Conservation (phyloP, 2,888 invertebrate species). For the Blera fallax region DNA sequence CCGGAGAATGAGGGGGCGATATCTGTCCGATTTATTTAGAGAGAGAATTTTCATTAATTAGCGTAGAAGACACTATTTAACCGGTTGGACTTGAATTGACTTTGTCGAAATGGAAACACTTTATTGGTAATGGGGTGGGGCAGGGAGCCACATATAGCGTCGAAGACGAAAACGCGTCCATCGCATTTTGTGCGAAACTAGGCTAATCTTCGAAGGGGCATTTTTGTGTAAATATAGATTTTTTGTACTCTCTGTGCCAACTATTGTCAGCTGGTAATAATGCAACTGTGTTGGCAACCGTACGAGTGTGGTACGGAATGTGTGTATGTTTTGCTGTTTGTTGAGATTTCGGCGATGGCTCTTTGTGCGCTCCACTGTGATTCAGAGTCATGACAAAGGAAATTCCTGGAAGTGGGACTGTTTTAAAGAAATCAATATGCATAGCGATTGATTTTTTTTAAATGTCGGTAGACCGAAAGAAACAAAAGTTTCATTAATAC, state of each 20-base stretch:
- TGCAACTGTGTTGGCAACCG: background rate
- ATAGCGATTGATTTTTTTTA: background rate
- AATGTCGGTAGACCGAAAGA: background rate
- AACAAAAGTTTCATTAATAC: no score
- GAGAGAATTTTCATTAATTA: conserved; percentile 16
- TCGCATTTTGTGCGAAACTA: conserved; percentile 15
- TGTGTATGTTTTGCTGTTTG: background rate
- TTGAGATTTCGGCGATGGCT: background rate
- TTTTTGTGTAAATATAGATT: conserved; percentile 38
- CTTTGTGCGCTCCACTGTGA: background rate
- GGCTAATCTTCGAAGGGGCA: conserved; percentile 19
- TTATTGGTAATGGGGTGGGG: background rate
- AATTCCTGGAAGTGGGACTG: background rate
- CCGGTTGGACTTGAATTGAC: conserved; percentile 12
- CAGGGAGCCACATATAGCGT: background rate
- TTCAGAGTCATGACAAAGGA: background rate
- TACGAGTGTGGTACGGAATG: background rate
- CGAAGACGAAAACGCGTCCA: background rate
- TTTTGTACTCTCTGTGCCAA: conserved; percentile 1
- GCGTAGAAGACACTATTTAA: background rate
- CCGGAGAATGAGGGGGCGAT: background rate
- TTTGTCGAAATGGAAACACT: background rate
- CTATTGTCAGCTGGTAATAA: background rate
- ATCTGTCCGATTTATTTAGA: conserved; percentile 1
- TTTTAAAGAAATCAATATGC: background rate